phyloP scores from a whole-genome alignment of 2,888 invertebrate species.

The Deilephila elpenor region DNA sequence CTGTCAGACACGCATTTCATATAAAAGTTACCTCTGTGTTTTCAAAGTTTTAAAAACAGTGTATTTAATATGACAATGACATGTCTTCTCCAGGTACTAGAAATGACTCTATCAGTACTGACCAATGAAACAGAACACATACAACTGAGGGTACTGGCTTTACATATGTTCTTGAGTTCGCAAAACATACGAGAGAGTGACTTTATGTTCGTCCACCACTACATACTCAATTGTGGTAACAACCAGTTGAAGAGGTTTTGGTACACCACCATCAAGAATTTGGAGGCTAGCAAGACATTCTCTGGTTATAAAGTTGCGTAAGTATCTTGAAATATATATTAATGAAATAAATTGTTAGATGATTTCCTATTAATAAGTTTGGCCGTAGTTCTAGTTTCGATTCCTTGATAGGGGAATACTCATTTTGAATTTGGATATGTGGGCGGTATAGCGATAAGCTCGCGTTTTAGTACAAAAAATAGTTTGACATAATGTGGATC shows the following conservation, averaged over 20 bases:
- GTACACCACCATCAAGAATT: conserved; percentile 88
- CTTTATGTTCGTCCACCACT: conserved; percentile 88
- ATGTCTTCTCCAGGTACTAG: conserved; percentile 71
- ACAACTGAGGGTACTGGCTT: conserved; percentile 87
- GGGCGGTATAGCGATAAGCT: no score
- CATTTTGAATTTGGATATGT: no score
- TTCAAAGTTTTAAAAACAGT: no score
- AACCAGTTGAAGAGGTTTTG: conserved; percentile 89
- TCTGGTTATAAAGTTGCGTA: conserved; percentile 88
- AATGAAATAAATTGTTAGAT: not conserved
- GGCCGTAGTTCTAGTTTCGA: no score
- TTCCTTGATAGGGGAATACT: no score
- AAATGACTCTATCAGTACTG: conserved; percentile 86
- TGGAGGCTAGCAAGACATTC: conserved; percentile 86
- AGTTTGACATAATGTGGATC: no score
- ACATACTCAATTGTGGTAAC: conserved; percentile 85
- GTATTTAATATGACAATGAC: not conserved
- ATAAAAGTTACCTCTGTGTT: no score
- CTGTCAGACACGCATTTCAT: no score
- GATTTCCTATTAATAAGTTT: no score
- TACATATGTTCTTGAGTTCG: conserved; percentile 86
- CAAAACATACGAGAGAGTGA: conserved; percentile 86
- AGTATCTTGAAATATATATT: conserved; percentile 56
- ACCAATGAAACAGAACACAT: conserved; percentile 87
- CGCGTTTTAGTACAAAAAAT: no score